These are phyloP conservation scores for Gonioctena quinquepunctata DNA, from an alignment of 1,140 invertebrate species.

Conservation along the genomic window DNA sequence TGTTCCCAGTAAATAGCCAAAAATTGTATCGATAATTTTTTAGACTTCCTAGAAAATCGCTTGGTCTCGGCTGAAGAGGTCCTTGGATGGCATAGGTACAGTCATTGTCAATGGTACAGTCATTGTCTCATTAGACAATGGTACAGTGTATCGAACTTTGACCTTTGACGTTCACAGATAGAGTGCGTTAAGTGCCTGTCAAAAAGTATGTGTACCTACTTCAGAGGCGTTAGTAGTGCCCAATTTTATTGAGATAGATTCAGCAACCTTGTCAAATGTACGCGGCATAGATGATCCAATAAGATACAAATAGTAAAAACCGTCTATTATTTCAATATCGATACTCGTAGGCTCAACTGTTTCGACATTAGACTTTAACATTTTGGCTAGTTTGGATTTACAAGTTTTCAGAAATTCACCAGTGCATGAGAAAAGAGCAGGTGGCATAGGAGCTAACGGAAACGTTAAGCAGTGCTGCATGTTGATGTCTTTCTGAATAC, in stretches of 20 bases:
- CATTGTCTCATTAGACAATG: no score
- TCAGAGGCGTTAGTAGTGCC: no score
- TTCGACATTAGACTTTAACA: neutral
- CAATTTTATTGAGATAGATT: constrained; percentile 21
- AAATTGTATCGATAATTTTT: constrained; percentile 1
- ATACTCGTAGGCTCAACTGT: constrained; percentile 9
- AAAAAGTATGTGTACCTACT: constrained; percentile 44
- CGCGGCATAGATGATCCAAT: constrained; percentile 21
- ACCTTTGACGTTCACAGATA: constrained; percentile 43
- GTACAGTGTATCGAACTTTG: constrained; percentile 16
- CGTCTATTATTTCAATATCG: constrained; percentile 26
- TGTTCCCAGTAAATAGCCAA: neutral
- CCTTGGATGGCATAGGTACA: no score
- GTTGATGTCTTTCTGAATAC: constrained; percentile 45
- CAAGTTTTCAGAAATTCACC: constrained; percentile 12
- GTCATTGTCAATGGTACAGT: no score
- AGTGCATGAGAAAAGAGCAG: constrained; percentile 31
- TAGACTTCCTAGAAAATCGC: neutral
- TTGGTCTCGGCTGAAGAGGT: neutral
- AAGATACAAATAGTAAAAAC: constrained; percentile 24
- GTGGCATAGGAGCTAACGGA: constrained; percentile 45
- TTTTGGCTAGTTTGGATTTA: constrained; percentile 3
- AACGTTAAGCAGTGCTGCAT: constrained; percentile 39
- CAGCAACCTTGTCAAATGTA: constrained; percentile 25
- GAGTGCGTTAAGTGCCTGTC: constrained; percentile 47